phyloP scores from a whole-genome alignment of 2,113 vertebrate species.

The Nothobranchius furzeri region DNA sequence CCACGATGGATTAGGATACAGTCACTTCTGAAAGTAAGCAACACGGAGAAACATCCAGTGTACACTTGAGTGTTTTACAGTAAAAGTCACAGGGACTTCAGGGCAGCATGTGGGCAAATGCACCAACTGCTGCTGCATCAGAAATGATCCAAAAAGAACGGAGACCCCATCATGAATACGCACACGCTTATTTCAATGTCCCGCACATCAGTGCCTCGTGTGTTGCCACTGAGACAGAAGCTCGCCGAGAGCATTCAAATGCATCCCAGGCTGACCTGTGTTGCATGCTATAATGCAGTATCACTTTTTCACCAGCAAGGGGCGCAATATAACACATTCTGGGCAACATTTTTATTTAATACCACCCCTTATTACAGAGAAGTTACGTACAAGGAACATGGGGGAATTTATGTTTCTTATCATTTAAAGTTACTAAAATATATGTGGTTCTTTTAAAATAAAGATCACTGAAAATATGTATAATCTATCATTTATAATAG shows the following conservation, averaged over 20 bases:
- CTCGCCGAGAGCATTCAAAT: slow-evolving; percentile 30
- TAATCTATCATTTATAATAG: slow-evolving; percentile 69
- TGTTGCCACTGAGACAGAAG: slow-evolving; percentile 62
- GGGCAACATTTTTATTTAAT: slow-evolving; percentile 44
- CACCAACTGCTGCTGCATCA: slow-evolving; percentile 77
- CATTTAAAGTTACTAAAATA: slow-evolving; percentile 79
- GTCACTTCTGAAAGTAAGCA: slow-evolving; percentile 89
- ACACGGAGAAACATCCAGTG: slow-evolving; percentile 88
- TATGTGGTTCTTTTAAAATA: slow-evolving; percentile 72
- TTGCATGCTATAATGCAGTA: slow-evolving; percentile 81
- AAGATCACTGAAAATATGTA: slow-evolving; percentile 79
- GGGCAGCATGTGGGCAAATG: slow-evolving; percentile 63
- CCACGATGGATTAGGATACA: slow-evolving; percentile 91
- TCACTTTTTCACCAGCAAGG: slow-evolving; percentile 82
- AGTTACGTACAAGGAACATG: slow-evolving; percentile 50
- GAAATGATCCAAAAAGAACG: slow-evolving; percentile 75
- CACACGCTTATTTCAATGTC: slow-evolving; percentile 25
- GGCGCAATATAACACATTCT: slow-evolving; percentile 64
- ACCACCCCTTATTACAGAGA: slow-evolving; percentile 40
- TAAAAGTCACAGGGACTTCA: slow-evolving; percentile 72
- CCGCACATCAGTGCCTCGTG: slow-evolving; percentile 11
- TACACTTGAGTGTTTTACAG: slow-evolving; percentile 72
- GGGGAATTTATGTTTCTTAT: slow-evolving; percentile 39
- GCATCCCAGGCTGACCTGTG: slow-evolving; percentile 35
- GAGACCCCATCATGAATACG: slow-evolving; percentile 36